phyloP scores from a whole-genome alignment of 2,797 vertebrate genomes.

The Taeniopygia guttata region DNA sequence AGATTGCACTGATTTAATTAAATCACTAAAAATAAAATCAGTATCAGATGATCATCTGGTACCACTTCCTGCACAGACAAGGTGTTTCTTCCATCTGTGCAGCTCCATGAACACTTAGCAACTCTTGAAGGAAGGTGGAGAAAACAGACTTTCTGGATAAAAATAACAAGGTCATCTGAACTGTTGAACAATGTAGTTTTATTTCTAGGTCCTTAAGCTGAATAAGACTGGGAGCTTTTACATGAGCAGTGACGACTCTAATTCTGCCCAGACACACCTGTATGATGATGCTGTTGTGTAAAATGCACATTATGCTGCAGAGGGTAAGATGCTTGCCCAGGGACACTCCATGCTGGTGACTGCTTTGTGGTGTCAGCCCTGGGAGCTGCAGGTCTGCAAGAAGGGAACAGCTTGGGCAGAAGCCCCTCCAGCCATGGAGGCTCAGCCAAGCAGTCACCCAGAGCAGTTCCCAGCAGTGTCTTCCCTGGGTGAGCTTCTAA shows the following conservation, averaged over 20 bases:
- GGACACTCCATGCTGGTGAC: not conserved
- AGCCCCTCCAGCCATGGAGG: rapidly evolving
- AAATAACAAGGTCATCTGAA: not conserved
- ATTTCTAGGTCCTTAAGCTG: not conserved
- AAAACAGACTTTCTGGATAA: not conserved
- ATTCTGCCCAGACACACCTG: not conserved
- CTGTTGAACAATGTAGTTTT: not conserved
- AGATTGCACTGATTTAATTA: not conserved
- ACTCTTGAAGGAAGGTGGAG: not conserved
- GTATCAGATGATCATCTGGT: not conserved
- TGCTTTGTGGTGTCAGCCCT: not conserved
- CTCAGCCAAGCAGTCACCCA: not conserved
- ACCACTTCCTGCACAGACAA: not conserved
- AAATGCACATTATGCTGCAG: not conserved
- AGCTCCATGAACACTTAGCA: not conserved
- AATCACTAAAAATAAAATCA: constrained; percentile 16
- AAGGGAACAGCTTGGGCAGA: not conserved
- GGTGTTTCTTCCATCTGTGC: constrained; percentile 14
- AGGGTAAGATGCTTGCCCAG: not conserved
- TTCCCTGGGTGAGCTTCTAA: rapidly evolving
- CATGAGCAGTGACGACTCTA: not conserved
- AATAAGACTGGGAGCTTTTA: not conserved
- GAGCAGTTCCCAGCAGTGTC: not conserved
- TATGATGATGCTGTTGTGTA: rapidly evolving
- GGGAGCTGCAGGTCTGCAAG: rapidly evolving